Evolutionary conservation across 2,888 invertebrate species (phyloP).

Genomic region (Eupithecia exiguata): DNA sequence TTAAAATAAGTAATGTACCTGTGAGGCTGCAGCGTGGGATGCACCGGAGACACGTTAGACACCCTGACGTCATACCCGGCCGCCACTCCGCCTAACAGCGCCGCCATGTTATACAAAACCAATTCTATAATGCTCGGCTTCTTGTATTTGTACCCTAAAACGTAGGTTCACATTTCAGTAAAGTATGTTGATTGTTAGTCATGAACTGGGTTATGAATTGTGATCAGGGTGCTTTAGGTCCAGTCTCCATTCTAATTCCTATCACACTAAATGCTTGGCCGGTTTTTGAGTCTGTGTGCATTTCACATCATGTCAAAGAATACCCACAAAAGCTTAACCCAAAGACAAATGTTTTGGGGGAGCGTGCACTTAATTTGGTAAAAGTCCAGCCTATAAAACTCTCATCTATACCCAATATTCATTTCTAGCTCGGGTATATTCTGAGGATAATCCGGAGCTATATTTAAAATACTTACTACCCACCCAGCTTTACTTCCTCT

Average conservation of each 20-base stretch:
- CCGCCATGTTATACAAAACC: conserved; percentile 95
- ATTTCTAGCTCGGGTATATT: not conserved
- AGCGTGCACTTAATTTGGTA: not conserved
- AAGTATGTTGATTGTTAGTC: conserved; percentile 18
- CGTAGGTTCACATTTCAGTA: conserved; percentile 22
- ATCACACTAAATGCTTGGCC: not conserved
- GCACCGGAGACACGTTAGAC: conserved; percentile 92
- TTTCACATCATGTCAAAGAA: not conserved
- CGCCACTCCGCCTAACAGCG: conserved; percentile 94
- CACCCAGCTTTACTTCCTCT: not conserved
- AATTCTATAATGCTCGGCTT: conserved; percentile 89
- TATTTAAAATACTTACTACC: not conserved
- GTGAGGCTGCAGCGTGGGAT: conserved; percentile 90
- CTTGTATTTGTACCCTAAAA: conserved; percentile 84
- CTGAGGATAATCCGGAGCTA: not conserved
- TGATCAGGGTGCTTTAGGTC: no score
- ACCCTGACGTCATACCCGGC: conserved; percentile 96
- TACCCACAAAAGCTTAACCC: not conserved
- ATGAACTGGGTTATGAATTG: not conserved
- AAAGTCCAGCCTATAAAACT: not conserved
- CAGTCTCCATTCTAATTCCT: no score
- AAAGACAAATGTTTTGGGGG: not conserved
- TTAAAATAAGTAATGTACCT: no score
- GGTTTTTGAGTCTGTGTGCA: not conserved
- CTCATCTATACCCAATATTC: not conserved